Evolutionary conservation across 2,888 invertebrate species (phyloP), one percentile per base, ranked within the genome.

Genomic region (Meloe dianella): DNA sequence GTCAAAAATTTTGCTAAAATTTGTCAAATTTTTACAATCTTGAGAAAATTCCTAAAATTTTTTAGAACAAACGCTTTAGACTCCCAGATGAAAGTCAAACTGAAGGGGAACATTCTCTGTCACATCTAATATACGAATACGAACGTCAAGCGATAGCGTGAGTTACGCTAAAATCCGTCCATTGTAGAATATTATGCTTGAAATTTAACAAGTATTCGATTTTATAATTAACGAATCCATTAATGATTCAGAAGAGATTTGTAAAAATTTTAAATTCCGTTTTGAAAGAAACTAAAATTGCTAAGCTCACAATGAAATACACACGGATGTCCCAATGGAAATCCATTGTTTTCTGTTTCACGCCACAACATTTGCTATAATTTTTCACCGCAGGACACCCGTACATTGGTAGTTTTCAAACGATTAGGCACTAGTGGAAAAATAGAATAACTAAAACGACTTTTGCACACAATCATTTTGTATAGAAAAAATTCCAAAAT

Each of bases 11-110:
- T 51, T 22, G 47, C 22, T 20, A 54, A 22, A 54, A 24, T 24
- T 14, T 24, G 54, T 54, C 14, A 24, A 24, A 12, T 2, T 54
- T 24, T 54, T 1, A 24, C 10, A 54, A 54, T 24, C 24, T 20
- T 47, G 24, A 54, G 64, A 69, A 69, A 64, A 38, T 63, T 65
- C 58, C 67, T 70, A 73, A 54, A 73, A 62, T 73, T 54, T n/a
- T n/a, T 73, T 73, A 73, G 73, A 73, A 72, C 73, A 72, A 68
- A 68, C 71, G 73, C 73, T 73, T 70, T 63, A 60, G 63, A 61
- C 65, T 68, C 60, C 66, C 56, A 61, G 64, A 57, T 68, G 61
- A 64, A 64, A 32, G 10, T 57, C 9, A 22, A 51, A 22, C n/a
- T 41, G 8, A 41, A 41, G 5, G 27, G 4, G 4, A 27, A 27